Evolutionary conservation across 30 jellyfish, hydroid and myxozoan genomes (phyloP).

Genomic region (Turritopsis dohrnii): DNA sequence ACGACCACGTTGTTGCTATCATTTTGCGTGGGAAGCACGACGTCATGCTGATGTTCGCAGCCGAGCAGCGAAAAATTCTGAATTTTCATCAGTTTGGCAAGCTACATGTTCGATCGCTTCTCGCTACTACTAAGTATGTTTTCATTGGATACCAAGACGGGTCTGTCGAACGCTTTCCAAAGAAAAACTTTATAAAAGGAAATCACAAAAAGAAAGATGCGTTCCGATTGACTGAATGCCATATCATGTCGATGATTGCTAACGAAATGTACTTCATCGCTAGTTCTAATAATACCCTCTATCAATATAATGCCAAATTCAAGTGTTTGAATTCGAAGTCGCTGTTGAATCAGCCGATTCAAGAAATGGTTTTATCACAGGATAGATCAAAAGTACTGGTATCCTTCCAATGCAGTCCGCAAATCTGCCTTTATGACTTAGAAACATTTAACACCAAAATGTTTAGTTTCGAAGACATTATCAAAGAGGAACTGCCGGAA

Average conservation of each 20-base stretch:
- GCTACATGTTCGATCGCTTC: slow-evolving; percentile 43
- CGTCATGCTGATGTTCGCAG: slow-evolving; percentile 39
- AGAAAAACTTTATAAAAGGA: slow-evolving; percentile 60
- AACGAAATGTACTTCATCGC: background rate
- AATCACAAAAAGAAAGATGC: slow-evolving; percentile 26
- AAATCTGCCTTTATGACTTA: background rate
- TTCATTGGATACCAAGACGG: slow-evolving; percentile 71
- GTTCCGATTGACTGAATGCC: slow-evolving; percentile 16
- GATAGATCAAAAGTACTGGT: slow-evolving; percentile 40
- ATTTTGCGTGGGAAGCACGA: slow-evolving; percentile 61
- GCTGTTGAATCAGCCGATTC: slow-evolving; percentile 19
- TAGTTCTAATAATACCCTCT: background rate
- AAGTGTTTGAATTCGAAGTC: background rate
- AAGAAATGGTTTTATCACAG: slow-evolving; percentile 33
- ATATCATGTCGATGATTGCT: slow-evolving; percentile 42
- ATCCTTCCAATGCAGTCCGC: slow-evolving; percentile 46
- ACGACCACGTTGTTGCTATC: slow-evolving; percentile 49
- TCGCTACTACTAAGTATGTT: slow-evolving; percentile 39
- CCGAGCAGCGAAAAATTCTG: slow-evolving; percentile 35
- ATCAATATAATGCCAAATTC: slow-evolving; percentile 16
- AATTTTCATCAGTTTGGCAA: slow-evolving; percentile 29
- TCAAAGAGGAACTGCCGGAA: slow-evolving; percentile 37
- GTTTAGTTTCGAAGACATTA: slow-evolving; percentile 41
- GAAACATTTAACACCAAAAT: slow-evolving; percentile 31
- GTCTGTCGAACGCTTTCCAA: slow-evolving; percentile 23